phyloP scores from a whole-genome alignment of 1,140 invertebrate genomes.

The Lepidotrigona ventralis region DNA sequence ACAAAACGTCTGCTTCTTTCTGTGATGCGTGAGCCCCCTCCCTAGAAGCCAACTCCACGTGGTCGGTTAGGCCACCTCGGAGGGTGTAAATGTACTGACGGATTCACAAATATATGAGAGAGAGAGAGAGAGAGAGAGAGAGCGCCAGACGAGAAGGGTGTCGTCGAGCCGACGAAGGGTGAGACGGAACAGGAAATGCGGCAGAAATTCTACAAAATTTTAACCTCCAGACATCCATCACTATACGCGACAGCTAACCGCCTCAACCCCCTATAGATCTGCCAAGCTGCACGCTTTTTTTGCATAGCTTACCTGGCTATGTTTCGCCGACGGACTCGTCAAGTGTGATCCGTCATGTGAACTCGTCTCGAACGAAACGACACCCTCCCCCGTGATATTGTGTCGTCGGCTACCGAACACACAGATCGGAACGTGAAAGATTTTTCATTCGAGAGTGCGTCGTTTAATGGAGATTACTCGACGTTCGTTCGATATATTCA shows the following conservation, averaged over 20 bases:
- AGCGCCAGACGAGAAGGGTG: constrained; percentile 6
- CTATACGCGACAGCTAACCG: constrained; percentile 52
- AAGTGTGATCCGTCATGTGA: constrained; percentile 4
- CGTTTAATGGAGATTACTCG: background rate
- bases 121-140: background rate
- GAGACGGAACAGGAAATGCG: constrained; percentile 22
- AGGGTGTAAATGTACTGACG: constrained; percentile 57
- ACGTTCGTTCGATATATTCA: too few species aligned
- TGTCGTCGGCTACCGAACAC: background rate
- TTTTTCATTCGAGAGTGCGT: background rate
- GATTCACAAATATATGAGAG: constrained; percentile 48
- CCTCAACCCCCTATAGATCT: constrained; percentile 33
- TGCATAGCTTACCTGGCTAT: constrained; percentile 7
- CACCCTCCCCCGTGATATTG: background rate
- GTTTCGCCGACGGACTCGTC: background rate
- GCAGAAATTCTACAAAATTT: constrained; percentile 65
- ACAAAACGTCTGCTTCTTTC: constrained; percentile 34
- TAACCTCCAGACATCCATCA: constrained; percentile 67
- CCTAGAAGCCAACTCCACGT: constrained; percentile 29
- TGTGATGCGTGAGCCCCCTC: constrained; percentile 15
- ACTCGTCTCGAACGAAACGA: background rate
- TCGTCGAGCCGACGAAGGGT: constrained; percentile 6
- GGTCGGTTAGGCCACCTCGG: constrained; percentile 30
- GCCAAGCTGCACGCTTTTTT: constrained; percentile 46
- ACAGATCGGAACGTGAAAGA: background rate